Percentiles rank a stretch among this genome's conserved stretches.
Conservation (phyloP, 2,113 vertebrate genomes). For the Oryzias javanicus region DNA sequence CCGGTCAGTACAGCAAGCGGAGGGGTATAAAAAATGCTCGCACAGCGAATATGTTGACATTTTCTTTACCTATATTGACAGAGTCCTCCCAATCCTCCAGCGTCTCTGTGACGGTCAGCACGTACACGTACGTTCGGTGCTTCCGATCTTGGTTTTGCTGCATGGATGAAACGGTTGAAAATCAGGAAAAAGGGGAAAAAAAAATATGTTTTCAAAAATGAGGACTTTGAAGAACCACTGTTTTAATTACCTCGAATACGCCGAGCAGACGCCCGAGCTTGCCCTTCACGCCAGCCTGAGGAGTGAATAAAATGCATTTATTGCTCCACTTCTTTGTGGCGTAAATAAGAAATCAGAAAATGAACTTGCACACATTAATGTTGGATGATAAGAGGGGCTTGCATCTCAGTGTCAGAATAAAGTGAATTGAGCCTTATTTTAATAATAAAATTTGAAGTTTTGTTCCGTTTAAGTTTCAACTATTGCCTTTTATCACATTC, state of each 20-base stretch:
- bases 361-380: neutral
- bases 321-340: too few species aligned
- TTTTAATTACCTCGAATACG: slow-evolving; percentile 88
- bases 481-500: neutral
- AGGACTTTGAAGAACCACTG: neutral
- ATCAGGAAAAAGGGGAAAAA: neutral
- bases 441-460: neutral
- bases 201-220: neutral
- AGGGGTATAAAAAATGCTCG: neutral
- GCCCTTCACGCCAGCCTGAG: slow-evolving; percentile 95
- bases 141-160: slow-evolving; percentile 93
- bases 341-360: too few species aligned
- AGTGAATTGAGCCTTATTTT: slow-evolving; percentile 2
- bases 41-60: neutral
- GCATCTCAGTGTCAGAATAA: neutral
- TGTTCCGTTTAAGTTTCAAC: neutral
- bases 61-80: slow-evolving; percentile 87
- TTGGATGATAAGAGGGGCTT: slow-evolving; percentile 7
- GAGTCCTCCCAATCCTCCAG: slow-evolving; percentile 98
- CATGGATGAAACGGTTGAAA: slow-evolving; percentile 30
- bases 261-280: slow-evolving; percentile 94
- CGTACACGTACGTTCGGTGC: slow-evolving; percentile 95
- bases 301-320: slow-evolving; percentile 17
- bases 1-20: neutral
- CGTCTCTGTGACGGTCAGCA: slow-evolving; percentile 93